Percentiles rank a stretch among this genome's conserved stretches.
Conservation (phyloP, 2,888 invertebrate genomes). For the Phalera bucephala region DNA sequence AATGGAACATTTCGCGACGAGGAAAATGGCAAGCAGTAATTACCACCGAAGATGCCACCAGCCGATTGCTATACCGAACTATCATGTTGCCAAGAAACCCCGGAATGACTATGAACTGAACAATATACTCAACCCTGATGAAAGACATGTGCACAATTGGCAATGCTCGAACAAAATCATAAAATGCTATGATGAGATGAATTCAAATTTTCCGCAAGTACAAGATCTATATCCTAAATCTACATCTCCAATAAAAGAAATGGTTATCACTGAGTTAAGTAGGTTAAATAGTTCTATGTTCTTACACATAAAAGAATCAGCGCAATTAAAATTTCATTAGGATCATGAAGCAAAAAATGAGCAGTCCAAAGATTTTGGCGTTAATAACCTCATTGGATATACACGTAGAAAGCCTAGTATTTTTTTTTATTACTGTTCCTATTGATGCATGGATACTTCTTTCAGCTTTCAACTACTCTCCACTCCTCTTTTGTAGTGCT, state of each 20-base stretch:
- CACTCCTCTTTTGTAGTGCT: too few species aligned
- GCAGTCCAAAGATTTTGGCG: too few species aligned
- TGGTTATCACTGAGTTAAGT: too few species aligned
- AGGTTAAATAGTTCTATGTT: too few species aligned
- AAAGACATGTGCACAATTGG: not conserved
- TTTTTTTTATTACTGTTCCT: too few species aligned
- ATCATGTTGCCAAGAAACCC: not conserved
- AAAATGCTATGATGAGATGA: constrained; percentile 1
- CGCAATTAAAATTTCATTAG: too few species aligned
- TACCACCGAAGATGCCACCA: not conserved
- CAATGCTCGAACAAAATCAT: not conserved
- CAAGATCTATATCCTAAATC: not conserved
- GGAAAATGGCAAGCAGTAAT: not conserved
- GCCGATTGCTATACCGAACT: not conserved
- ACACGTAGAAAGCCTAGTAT: too few species aligned
- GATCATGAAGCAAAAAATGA: too few species aligned
- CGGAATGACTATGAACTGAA: not conserved
- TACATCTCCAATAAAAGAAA: constrained; percentile 5
- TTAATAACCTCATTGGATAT: too few species aligned
- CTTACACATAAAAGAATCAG: too few species aligned
- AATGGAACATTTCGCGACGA: not conserved
- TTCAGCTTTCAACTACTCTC: too few species aligned
- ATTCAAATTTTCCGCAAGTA: not conserved
- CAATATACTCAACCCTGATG: not conserved
- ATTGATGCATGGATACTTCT: too few species aligned